Evolutionary conservation across 1,140 invertebrate genomes (phyloP).

Genomic region (Drosophila tani): DNA sequence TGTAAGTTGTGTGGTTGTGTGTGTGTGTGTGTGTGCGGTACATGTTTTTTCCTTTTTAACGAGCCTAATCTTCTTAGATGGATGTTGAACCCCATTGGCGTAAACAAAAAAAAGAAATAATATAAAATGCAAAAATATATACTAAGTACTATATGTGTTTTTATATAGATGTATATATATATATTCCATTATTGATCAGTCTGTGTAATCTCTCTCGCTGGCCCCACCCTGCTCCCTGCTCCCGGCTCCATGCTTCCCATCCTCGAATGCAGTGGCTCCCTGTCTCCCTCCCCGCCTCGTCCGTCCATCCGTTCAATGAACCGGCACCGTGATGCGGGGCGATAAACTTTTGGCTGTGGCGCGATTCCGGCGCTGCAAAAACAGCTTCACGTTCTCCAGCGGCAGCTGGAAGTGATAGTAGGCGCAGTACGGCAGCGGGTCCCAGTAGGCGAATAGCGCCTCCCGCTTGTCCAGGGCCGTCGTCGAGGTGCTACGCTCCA

Average conservation of each 20-base stretch:
- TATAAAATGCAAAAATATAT: conserved; percentile 42
- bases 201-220: conserved; percentile 73
- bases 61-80: conserved; percentile 74
- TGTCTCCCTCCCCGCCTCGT: too few relatives aligned
- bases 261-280: conserved; percentile 41
- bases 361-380: conserved; percentile 81
- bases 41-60: conserved; percentile 27
- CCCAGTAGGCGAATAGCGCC: conserved; percentile 92
- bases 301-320: conserved; percentile 74
- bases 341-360: conserved; percentile 78
- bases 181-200: conserved; percentile 66
- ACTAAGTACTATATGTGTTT: conserved; percentile 9
- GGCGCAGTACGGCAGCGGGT: conserved; percentile 92
- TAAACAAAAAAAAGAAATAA: conserved; percentile 70
- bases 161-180: conserved; percentile 33
- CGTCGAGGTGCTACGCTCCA: conserved; percentile 55
- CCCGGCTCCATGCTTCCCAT: conserved; percentile 20
- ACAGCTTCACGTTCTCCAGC: conserved; percentile 86
- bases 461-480: conserved; percentile 90
- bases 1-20: conserved; percentile 26
- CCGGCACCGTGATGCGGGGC: conserved; percentile 75
- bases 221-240: conserved; percentile 10
- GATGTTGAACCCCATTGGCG: conserved; percentile 77
- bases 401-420: conserved; percentile 92
- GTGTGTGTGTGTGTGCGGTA: conserved; percentile 30